phyloP scores from a whole-genome alignment of 2,888 invertebrate species.

The Thumatha senex region DNA sequence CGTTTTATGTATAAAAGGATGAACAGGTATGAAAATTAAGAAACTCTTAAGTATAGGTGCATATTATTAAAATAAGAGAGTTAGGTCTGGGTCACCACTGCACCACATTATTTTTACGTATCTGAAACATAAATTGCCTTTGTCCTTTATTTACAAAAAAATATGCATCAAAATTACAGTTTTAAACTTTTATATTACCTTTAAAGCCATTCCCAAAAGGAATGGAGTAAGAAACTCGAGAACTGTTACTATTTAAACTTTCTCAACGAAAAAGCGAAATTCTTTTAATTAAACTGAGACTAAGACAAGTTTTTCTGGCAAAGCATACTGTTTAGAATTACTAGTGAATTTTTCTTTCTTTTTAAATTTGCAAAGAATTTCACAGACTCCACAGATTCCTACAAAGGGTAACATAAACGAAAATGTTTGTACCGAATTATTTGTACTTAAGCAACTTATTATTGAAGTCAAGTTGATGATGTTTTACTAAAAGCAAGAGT shows the following conservation, averaged over 20 bases:
- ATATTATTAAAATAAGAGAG: too few species aligned
- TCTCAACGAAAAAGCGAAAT: slow-evolving; percentile 45
- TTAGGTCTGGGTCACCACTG: too few species aligned
- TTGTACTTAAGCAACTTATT: slow-evolving; percentile 26
- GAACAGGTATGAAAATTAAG: too few species aligned
- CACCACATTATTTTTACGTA: too few species aligned
- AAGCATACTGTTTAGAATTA: slow-evolving; percentile 29
- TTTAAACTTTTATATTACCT: slow-evolving; percentile 21
- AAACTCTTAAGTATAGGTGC: too few species aligned
- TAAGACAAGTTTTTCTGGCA: slow-evolving; percentile 39
- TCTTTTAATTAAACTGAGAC: slow-evolving; percentile 37
- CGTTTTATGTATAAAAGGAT: too few species aligned
- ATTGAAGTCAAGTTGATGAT: slow-evolving; percentile 36
- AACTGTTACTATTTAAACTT: slow-evolving; percentile 40
- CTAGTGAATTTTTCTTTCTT: slow-evolving; percentile 20
- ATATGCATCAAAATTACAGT: slow-evolving; percentile 15
- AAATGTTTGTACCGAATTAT: slow-evolving; percentile 42
- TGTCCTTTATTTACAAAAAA: slow-evolving; percentile 11
- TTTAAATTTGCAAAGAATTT: slow-evolving; percentile 23
- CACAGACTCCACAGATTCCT: slow-evolving; percentile 21
- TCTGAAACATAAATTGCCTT: too few species aligned
- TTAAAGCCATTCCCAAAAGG: slow-evolving; percentile 27
- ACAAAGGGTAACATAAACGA: slow-evolving; percentile 36
- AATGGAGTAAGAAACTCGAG: slow-evolving; percentile 26
- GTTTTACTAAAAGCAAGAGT: slow-evolving; percentile 13